phyloP scores from a whole-genome alignment of 2,888 invertebrate species.

The Lepidocyrtinus sp. region DNA sequence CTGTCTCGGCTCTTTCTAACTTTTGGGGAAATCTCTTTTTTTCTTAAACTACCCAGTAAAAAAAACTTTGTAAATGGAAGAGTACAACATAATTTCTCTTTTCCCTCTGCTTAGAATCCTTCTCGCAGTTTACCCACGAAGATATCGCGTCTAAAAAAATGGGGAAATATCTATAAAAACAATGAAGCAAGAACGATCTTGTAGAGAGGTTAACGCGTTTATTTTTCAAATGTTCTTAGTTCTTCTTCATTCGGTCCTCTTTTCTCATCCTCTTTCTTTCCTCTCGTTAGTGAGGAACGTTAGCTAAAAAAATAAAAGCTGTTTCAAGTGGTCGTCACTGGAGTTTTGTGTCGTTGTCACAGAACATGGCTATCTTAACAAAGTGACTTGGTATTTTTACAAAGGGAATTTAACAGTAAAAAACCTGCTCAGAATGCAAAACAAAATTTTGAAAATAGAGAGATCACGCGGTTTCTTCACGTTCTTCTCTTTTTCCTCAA shows the following conservation, averaged over 20 bases:
- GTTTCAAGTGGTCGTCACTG: slow-evolving; percentile 11
- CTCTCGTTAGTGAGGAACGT: slow-evolving; percentile 10
- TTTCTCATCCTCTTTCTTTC: slow-evolving; percentile 17
- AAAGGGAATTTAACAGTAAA: slow-evolving; percentile 54
- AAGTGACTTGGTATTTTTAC: slow-evolving; percentile 50
- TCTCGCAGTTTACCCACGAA: slow-evolving; percentile 4
- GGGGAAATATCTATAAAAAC: slow-evolving; percentile 62
- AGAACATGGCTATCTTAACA: slow-evolving; percentile 5
- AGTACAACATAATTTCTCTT: neutral
- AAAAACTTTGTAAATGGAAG: neutral
- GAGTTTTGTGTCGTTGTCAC: neutral
- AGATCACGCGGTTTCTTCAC: slow-evolving; percentile 52
- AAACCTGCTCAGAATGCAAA: slow-evolving; percentile 63
- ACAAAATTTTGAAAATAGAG: slow-evolving; percentile 61
- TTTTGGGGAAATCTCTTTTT: neutral
- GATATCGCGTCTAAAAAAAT: slow-evolving; percentile 34
- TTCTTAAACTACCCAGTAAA: neutral
- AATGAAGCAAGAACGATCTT: slow-evolving; percentile 61
- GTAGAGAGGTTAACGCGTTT: slow-evolving; percentile 60
- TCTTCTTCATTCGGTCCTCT: slow-evolving; percentile 24
- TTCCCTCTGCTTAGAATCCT: neutral
- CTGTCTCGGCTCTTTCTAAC: neutral
- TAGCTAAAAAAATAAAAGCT: slow-evolving; percentile 2
- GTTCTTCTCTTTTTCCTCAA: slow-evolving; percentile 27
- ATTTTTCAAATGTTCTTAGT: slow-evolving; percentile 57